A percentile compares a stretch with the other conserved stretches of the same genome.
phyloP scores from a whole-genome alignment of 2,113 vertebrate genomes.

The Cynocephalus volans region DNA sequence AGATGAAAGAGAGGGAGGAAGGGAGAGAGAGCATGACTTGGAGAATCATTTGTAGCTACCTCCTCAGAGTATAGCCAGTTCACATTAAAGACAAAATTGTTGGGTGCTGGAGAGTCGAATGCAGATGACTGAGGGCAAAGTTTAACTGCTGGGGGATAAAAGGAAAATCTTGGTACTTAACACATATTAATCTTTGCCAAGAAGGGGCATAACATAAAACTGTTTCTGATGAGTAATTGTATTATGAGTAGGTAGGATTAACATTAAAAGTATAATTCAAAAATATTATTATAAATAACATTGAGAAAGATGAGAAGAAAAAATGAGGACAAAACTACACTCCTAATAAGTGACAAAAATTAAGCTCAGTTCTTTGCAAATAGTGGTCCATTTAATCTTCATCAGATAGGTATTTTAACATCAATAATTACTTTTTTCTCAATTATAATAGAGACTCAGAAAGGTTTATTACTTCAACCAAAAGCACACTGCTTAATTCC shows the following conservation, averaged over 20 bases:
- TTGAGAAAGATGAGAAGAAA: background rate
- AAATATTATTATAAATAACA: background rate
- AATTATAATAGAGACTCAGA: background rate
- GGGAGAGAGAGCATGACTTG: fast-evolving
- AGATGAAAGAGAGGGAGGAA: background rate
- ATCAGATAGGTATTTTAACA: background rate
- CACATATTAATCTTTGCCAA: background rate
- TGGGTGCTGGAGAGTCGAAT: fast-evolving
- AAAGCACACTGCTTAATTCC: background rate
- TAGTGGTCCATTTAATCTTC: background rate
- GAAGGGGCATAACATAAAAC: background rate
- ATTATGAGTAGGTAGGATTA: background rate
- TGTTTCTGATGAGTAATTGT: background rate
- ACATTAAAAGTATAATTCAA: background rate
- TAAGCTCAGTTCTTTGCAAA: background rate
- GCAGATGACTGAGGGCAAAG: background rate
- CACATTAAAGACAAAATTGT: fast-evolving
- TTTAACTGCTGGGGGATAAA: background rate
- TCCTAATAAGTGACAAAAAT: background rate
- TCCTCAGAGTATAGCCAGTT: background rate
- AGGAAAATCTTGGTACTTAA: background rate
- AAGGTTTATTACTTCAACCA: background rate
- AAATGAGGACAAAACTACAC: background rate
- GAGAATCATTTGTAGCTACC: background rate
- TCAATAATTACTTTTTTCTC: background rate